These are phyloP conservation scores for Phoxinus phoxinus DNA, from an alignment of 2,113 vertebrate genomes.

Conservation along the genomic window DNA sequence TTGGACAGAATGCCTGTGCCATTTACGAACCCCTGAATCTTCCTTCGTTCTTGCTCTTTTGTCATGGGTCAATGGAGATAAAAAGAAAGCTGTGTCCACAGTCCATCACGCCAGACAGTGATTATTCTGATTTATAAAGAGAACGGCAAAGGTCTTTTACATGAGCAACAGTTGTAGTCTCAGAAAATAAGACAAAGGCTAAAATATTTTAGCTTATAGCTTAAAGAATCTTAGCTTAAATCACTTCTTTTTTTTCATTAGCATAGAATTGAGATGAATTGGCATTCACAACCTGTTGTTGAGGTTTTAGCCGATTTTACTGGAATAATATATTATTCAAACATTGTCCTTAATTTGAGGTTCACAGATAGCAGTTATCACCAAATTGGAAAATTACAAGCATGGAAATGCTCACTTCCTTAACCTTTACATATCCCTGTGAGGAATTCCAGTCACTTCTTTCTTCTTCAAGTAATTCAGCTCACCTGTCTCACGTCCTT, in stretches of 20 bases:
- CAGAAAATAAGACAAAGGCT: not conserved
- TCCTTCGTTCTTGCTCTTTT: not conserved
- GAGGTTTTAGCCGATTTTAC: not conserved
- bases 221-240: not conserved
- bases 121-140: not conserved
- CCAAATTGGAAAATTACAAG: not conserved
- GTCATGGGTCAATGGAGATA: conserved; percentile 18
- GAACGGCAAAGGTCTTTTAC: not conserved
- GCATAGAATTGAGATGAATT: not conserved
- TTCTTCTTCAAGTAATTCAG: not conserved
- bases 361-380: not conserved
- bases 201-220: not conserved
- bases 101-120: not conserved
- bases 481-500: conserved; percentile 24
- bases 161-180: not conserved
- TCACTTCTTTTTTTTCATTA: not conserved
- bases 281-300: not conserved
- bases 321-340: not conserved
- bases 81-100: not conserved
- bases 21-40: conserved; percentile 7
- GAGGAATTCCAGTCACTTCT: conserved; percentile 35
- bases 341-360: not conserved
- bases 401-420: not conserved
- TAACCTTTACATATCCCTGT: not conserved
- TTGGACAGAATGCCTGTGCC: not conserved